Evolutionary conservation across 2,113 vertebrate genomes (phyloP).

Genomic region (Tapirus terrestris): DNA sequence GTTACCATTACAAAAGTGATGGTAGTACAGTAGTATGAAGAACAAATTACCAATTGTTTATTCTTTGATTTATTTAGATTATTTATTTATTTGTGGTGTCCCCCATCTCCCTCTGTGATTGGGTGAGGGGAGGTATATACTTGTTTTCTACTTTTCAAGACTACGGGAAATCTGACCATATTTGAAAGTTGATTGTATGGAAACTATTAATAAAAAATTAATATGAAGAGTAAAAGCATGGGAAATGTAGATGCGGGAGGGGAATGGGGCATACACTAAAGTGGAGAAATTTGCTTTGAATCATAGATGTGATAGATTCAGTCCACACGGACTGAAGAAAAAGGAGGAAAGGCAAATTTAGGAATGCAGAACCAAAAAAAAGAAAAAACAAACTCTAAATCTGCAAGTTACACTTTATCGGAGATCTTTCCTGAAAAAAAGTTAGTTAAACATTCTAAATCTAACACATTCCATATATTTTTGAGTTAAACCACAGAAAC

Average conservation of each 20-base stretch:
- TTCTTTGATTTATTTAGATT: background rate
- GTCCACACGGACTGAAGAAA: background rate
- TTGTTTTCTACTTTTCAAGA: background rate
- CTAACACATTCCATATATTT: background rate
- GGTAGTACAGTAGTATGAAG: background rate
- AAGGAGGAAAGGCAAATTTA: slow-evolving; percentile 13
- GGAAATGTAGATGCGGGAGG: background rate
- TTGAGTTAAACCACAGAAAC: background rate
- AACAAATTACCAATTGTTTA: background rate
- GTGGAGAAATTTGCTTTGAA: background rate
- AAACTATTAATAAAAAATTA: background rate
- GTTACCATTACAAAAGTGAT: background rate
- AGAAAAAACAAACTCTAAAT: background rate
- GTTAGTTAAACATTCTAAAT: slow-evolving; percentile 7
- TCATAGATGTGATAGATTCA: background rate
- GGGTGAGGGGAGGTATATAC: no score
- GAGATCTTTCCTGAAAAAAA: background rate
- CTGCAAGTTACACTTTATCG: background rate
- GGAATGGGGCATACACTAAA: background rate
- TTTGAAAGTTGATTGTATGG: background rate
- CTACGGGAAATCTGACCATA: background rate
- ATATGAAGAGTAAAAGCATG: background rate
- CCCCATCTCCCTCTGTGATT: background rate
- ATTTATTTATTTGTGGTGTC: background rate
- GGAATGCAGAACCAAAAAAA: background rate